Percentiles rank a stretch among this genome's conserved stretches.
Conservation (phyloP, 2,113 vertebrate species). For the Motacilla tschutschensis region DNA sequence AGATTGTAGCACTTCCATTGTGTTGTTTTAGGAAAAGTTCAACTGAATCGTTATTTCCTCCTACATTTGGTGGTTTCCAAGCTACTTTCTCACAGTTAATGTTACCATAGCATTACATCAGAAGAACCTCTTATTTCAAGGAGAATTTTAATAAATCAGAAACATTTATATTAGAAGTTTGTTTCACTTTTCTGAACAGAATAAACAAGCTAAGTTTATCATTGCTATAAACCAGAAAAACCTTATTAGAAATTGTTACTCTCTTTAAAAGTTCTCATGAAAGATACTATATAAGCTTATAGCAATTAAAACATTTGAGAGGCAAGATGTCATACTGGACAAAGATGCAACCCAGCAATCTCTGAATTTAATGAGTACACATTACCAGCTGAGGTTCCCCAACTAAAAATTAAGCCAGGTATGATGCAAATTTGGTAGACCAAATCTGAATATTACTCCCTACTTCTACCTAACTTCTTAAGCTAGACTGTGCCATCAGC, state of each 20-base stretch:
- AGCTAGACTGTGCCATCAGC: not conserved
- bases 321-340: not conserved
- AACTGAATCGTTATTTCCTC: not conserved
- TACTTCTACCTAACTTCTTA: not conserved
- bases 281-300: not conserved
- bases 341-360: not conserved
- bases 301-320: not conserved
- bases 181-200: not conserved
- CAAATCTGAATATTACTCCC: not conserved
- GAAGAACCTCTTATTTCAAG: not conserved
- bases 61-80: not conserved
- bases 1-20: not conserved
- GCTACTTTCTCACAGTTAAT: not conserved
- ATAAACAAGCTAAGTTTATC: not conserved
- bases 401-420: not conserved
- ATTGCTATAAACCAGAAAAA: not conserved
- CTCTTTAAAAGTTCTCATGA: not conserved
- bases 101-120: not conserved
- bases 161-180: not conserved
- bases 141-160: not conserved
- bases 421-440: not conserved
- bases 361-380: not conserved
- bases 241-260: not conserved
- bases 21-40: not conserved
- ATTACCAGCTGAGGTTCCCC: not conserved